Evolutionary conservation across 2,888 invertebrate species (phyloP), one percentile per base, ranked within the genome.

Genomic region (Agrochola litura): DNA sequence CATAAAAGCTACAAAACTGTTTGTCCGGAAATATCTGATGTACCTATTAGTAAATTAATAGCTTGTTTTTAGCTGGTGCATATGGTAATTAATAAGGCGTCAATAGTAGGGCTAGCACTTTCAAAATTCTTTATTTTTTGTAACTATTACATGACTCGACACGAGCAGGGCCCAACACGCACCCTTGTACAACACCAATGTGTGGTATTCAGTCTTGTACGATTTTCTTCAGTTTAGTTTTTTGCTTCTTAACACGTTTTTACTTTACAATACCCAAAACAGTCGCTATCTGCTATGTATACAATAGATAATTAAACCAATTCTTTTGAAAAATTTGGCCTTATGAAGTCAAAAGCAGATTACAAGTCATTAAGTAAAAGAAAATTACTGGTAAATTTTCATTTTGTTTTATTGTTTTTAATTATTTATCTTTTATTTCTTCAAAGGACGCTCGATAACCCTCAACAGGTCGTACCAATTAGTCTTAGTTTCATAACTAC

Each of bases 401-500:
- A 66, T 46, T 66, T 56, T 56, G 4, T 0, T 56, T 58, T 14
- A 14, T 14, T 25, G 6, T 25, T 58, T 30, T 30, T 60, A 2
- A 8, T 52, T 52, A 52, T 52, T 49, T 49, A 49, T 49, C 49
- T 49, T 49, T 49, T 16, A 49, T 12, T 52, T 22, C 3, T 22
- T 22, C 14, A 58, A 56, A 70, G 14, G 14, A 30, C 12, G 66
- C n/a, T 46, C 16, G 14, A 14, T 46, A 67, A 25, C 79, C 74
- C 60, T 61, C 5, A 19, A n/a, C 12, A 19, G 63, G 61, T 60
- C 66, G 69, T 74, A 54, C 8, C 19, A 65, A 77, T 68, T 76
- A 54, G 30, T 76, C 19, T 69, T 56, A 75, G 64, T 84, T 83
- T 88, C 83, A 82, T 83, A 84, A 84, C 67, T 64, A 73, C 43